Base-by-base conservation (phyloP, 2,797 vertebrate genomes). In the Euphonia xanthogaster region DNA sequence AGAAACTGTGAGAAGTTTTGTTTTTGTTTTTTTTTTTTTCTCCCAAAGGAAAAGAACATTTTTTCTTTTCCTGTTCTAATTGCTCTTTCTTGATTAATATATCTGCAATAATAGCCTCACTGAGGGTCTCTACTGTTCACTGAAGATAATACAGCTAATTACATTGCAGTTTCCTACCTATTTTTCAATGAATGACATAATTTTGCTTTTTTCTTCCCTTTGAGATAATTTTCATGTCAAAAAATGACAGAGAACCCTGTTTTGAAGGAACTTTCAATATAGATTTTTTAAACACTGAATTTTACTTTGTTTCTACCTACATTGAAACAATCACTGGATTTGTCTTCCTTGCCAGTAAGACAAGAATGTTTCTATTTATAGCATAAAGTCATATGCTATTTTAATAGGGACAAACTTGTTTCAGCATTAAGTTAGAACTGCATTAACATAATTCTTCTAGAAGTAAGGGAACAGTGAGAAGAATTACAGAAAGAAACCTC, bases 121-220 rank as follows among this genome's bases (percentile, higher is more conserved):
- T 82, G 87, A 90, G 65, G 79, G 45, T 88, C 85, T 97, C 82
- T 94, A 66, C 68, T 67, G 47, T 86, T 87, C 68, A 81, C 5
- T 87, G 48, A 63, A 78, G 65, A 65, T 65, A 93, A 84, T 37
- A 76, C 72, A 85, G 12, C 9, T 76, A 82, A 63, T 73, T 72
- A 51, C 7, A n/a, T 45, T 70, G 10, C 28, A 37, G 25, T 83
- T 68, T 65, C 48, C 45, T 74, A 44, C 6, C 6, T 75, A 14
- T 42, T 91, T 84, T 62, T 71, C 39, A 63, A 81, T 50, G 20
- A 84, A 53, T 77, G 1, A 21, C 10, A 12, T 42, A 9, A 40
- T 42, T 88, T 81, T 77, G 1, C 6, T 31, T 84, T 79, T 77
- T 74, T 57, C 1, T 58, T 68, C 21, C 12, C 22, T 67, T 80